Evolutionary conservation across 2,797 vertebrate genomes (phyloP), one percentile per base, ranked within the genome.

Genomic region (Micropoecilia bifurca): DNA sequence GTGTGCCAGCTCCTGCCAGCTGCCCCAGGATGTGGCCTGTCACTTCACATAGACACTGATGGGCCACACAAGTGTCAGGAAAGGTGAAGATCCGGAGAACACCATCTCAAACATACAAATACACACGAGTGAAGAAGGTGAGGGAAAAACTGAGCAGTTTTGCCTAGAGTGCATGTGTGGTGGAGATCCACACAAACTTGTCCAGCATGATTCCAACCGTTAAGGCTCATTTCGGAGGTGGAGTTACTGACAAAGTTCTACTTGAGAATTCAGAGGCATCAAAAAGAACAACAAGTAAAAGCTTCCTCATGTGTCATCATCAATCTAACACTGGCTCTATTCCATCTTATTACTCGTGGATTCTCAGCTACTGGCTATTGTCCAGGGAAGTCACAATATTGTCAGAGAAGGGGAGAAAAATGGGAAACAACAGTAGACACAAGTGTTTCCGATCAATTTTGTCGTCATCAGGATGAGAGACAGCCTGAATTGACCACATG

Each of bases 21-120:
- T 95, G 97, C 98, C 97, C 94, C 96, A 97, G 97, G 98, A 97
- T 97, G 97, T 97, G 96, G 97, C 96, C 97, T 99, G 98, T 99
- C 98, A 98, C 95, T 96, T 99, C 95, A 95, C 95, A 98, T 99
- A 97, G 97, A 93, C 93, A 92, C 96, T 99, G 98, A 99, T 95
- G 97, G 96, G 96, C 96, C 95, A 96, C 97, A 98, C 97, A 97
- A 95, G 97, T 96, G 96, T 97, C 97, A 96, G 95, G 82, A 97
- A 97, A 98, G 97, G 98, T 98, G 97, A 98, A 97, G 97, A 97
- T 92, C 94, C 96, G 96, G 95, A 88, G 87, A 84, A 81, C 77
- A 72, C 61, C 83, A 72, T 33, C 71, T 76, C 74, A 43, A 79
- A 71, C 78, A 61, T 36, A 68, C 14, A 73, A 6, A 45, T 3